Percentiles rank a stretch among this genome's conserved stretches.
These are phyloP conservation scores for Geococcyx californianus DNA, from an alignment of 2,113 vertebrate species.

Conservation along the genomic window DNA sequence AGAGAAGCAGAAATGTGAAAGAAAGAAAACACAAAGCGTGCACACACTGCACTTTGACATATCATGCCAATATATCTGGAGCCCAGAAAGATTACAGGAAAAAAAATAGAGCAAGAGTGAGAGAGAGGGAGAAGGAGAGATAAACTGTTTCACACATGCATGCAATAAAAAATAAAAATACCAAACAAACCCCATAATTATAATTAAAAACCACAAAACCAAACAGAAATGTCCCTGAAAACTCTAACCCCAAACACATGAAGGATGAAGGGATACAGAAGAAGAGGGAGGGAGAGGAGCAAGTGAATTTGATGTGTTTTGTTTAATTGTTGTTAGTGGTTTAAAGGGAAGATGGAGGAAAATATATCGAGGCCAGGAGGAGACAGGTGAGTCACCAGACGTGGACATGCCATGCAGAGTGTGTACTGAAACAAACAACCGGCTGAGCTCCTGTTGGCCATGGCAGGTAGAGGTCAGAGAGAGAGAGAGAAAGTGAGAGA, in stretches of 20 bases:
- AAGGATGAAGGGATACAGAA: slow-evolving; percentile 44
- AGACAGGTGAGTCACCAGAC: slow-evolving; percentile 65
- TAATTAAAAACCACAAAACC: not conserved
- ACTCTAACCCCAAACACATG: slow-evolving; percentile 74
- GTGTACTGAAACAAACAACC: slow-evolving; percentile 78
- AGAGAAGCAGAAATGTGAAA: slow-evolving; percentile 42
- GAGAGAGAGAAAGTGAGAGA: not conserved
- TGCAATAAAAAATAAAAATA: slow-evolving; percentile 76
- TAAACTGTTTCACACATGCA: slow-evolving; percentile 74
- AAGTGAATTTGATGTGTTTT: slow-evolving; percentile 37
- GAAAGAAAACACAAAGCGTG: slow-evolving; percentile 65
- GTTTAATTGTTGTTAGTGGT: slow-evolving; percentile 67
- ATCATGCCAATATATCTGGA: slow-evolving; percentile 68
- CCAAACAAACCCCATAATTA: slow-evolving; percentile 34
- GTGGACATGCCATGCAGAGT: slow-evolving; percentile 93
- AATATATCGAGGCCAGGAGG: slow-evolving; percentile 37
- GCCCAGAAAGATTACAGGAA: slow-evolving; percentile 23
- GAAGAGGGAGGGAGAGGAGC: slow-evolving; percentile 14
- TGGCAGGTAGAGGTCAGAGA: slow-evolving; percentile 49
- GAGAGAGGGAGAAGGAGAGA: not conserved
- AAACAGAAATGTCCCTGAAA: slow-evolving; percentile 69
- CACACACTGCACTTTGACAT: slow-evolving; percentile 60
- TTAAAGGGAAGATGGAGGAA: slow-evolving; percentile 64
- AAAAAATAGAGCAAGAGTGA: not conserved
- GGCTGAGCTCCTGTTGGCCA: slow-evolving; percentile 69